Evolutionary conservation across 2,113 vertebrate species (phyloP).

Genomic region (Scomber japonicus): DNA sequence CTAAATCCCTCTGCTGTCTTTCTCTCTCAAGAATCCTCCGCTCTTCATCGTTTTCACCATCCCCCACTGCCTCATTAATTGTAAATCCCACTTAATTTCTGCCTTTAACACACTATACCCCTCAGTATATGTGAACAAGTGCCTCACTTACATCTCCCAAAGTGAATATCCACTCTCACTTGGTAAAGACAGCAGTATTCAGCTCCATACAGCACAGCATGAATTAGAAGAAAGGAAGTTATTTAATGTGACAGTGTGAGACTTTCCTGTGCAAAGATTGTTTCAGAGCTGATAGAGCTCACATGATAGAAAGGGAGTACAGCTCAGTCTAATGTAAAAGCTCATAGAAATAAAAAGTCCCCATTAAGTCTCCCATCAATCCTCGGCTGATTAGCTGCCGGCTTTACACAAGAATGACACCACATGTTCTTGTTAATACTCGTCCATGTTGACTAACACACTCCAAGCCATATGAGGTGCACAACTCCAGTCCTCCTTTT

Average conservation of each 20-base stretch:
- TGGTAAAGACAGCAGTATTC: slow-evolving; percentile 15
- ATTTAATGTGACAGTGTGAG: slow-evolving; percentile 53
- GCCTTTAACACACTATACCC: slow-evolving; percentile 38
- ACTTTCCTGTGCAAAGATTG: slow-evolving; percentile 35
- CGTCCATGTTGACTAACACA: slow-evolving; percentile 15
- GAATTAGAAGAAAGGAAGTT: background rate
- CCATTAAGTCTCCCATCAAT: slow-evolving; percentile 36
- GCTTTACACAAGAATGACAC: slow-evolving; percentile 42
- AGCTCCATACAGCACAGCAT: slow-evolving; percentile 9
- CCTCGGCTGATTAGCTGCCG: slow-evolving; percentile 53
- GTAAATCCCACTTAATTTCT: slow-evolving; percentile 59
- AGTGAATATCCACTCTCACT: slow-evolving; percentile 32
- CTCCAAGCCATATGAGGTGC: slow-evolving; percentile 13
- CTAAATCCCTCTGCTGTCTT: slow-evolving; percentile 54
- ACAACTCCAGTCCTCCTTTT: slow-evolving; percentile 29
- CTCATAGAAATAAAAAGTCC: slow-evolving; percentile 40
- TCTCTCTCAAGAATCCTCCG: slow-evolving; percentile 34
- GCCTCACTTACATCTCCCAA: slow-evolving; percentile 56
- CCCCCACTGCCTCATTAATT: slow-evolving; percentile 49
- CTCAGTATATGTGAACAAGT: slow-evolving; percentile 25
- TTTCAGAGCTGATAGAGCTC: slow-evolving; percentile 42
- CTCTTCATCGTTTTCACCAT: slow-evolving; percentile 40
- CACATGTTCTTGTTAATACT: slow-evolving; percentile 40
- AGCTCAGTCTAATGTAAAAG: slow-evolving; percentile 47
- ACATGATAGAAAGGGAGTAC: slow-evolving; percentile 27